A percentile compares a stretch with the other conserved stretches of the same genome.
These are phyloP conservation scores for Coelopa pilipes DNA, from an alignment of 2,888 invertebrate species.

Conservation along the genomic window DNA sequence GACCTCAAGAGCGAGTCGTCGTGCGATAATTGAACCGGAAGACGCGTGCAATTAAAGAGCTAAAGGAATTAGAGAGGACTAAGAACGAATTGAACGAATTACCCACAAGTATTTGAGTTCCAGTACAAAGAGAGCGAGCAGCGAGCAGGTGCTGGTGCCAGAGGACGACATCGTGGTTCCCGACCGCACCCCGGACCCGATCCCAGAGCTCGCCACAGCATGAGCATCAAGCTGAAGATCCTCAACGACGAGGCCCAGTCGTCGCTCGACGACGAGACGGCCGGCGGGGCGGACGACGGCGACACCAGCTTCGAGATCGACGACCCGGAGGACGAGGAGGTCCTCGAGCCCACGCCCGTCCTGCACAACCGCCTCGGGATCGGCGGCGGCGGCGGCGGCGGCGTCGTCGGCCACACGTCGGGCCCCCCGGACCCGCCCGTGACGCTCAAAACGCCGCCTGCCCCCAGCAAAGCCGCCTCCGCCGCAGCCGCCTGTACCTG, in stretches of 20 bases:
- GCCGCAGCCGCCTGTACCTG: slow-evolving; percentile 10
- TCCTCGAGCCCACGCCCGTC: slow-evolving; percentile 36
- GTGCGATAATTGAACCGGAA: no score
- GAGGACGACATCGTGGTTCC: no score
- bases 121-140: no score
- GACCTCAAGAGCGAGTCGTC: no score
- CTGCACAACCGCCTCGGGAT: neutral
- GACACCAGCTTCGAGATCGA: slow-evolving; percentile 61
- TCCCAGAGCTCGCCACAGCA: slow-evolving; percentile 15
- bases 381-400: neutral
- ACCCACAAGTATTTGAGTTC: no score
- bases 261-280: slow-evolving; percentile 13
- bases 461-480: neutral
- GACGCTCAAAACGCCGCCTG: neutral
- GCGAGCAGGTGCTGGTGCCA: no score
- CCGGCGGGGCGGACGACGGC: slow-evolving; percentile 47
- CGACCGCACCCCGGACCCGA: neutral
- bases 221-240: slow-evolving; percentile 23
- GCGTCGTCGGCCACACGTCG: neutral
- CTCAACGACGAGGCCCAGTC: neutral
- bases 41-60: no score
- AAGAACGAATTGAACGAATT: no score
- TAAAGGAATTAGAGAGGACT: no score
- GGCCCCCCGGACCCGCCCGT: neutral
- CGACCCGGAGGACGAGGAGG: slow-evolving; percentile 51